phyloP scores from a whole-genome alignment of 2,888 invertebrate genomes.

The Odontocerum albicorne region DNA sequence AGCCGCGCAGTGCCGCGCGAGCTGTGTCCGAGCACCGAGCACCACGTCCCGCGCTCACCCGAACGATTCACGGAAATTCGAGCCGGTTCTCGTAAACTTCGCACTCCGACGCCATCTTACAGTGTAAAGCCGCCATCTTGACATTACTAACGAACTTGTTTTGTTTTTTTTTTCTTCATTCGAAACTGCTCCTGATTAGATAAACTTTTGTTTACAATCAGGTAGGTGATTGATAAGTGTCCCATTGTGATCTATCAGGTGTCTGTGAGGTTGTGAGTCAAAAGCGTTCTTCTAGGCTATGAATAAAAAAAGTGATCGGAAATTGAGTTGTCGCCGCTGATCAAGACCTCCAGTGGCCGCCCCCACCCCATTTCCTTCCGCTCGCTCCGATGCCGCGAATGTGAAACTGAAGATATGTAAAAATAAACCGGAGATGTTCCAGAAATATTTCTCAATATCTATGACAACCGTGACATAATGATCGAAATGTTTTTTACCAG shows the following conservation, averaged over 20 bases:
- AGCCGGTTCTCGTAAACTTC: slow-evolving; percentile 3
- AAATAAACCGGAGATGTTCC: slow-evolving; percentile 29
- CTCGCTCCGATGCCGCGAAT: slow-evolving; percentile 8
- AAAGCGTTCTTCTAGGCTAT: not conserved
- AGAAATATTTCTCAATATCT: slow-evolving; percentile 31
- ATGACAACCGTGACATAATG: slow-evolving; percentile 32
- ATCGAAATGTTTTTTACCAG: too few species aligned
- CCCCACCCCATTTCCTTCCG: not conserved
- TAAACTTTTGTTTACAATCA: slow-evolving; percentile 25
- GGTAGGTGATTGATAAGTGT: slow-evolving; percentile 20
- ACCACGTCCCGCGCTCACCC: slow-evolving; percentile 8
- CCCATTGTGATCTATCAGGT: slow-evolving; percentile 23
- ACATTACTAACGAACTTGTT: slow-evolving; percentile 1
- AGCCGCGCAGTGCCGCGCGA: slow-evolving; percentile 52
- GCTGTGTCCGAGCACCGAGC: slow-evolving; percentile 48
- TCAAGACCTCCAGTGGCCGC: not conserved
- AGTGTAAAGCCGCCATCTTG: slow-evolving; percentile 19
- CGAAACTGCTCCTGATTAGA: slow-evolving; percentile 16
- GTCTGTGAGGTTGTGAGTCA: slow-evolving; percentile 1
- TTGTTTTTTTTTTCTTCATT: slow-evolving; percentile 8
- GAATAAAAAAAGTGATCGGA: slow-evolving; percentile 4
- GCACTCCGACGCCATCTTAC: slow-evolving; percentile 7
- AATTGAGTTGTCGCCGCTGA: slow-evolving; percentile 22
- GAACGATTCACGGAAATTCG: slow-evolving; percentile 20
- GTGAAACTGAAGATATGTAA: slow-evolving; percentile 24